phyloP scores from a whole-genome alignment of 2,888 invertebrate species.

The Teleogryllus oceanicus region DNA sequence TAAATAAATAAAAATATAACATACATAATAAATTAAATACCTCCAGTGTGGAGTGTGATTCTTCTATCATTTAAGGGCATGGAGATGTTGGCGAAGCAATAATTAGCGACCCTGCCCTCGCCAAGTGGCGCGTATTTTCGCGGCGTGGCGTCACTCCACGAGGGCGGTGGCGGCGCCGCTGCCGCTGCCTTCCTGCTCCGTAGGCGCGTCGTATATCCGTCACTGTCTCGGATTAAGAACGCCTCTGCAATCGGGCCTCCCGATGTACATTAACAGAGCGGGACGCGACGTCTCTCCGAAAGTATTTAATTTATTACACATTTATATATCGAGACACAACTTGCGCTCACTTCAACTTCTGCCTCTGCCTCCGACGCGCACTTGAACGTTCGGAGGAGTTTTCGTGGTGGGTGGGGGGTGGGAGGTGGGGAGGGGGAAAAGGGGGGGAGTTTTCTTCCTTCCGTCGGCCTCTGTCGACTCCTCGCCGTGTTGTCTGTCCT shows the following conservation, averaged over 20 bases:
- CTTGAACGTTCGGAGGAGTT: not conserved
- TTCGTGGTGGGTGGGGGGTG: not conserved
- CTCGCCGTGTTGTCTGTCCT: not conserved
- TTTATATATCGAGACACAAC: constrained; percentile 4
- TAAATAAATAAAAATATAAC: no score
- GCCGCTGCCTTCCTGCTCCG: not conserved
- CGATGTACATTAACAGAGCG: not conserved
- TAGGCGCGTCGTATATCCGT: not conserved
- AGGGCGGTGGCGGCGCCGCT: no score
- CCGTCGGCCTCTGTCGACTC: not conserved
- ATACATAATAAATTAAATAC: no score
- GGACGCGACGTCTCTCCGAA: not conserved
- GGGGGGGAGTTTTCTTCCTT: not conserved
- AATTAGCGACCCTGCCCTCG: no score
- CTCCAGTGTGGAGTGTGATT: no score
- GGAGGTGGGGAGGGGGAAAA: no score
- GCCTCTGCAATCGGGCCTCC: not conserved
- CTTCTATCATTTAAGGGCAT: no score
- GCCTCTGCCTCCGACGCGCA: not conserved
- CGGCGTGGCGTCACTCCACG: no score
- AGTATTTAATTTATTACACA: constrained; percentile 18
- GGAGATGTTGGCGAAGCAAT: no score
- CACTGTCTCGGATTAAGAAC: constrained; percentile 18
- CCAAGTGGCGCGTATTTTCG: no score
- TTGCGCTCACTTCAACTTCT: constrained; percentile 6